These are phyloP conservation scores for Xanthia togata DNA, from an alignment of 2,888 invertebrate species.

Conservation along the genomic window DNA sequence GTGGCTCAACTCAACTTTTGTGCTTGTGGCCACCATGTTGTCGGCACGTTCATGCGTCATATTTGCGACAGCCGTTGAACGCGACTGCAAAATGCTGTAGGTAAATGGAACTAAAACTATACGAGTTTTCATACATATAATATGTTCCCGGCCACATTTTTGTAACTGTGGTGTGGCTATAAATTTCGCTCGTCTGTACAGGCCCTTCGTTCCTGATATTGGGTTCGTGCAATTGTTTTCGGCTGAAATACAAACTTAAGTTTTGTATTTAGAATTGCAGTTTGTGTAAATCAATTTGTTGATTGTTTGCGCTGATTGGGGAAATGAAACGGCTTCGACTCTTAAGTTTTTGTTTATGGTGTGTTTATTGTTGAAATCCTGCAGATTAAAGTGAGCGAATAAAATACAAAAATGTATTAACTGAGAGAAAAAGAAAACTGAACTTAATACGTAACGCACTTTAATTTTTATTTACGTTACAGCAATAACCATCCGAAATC, in stretches of 20 bases:
- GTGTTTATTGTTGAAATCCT: slow-evolving; percentile 27
- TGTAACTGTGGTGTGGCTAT: neutral
- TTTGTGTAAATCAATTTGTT: slow-evolving; percentile 64
- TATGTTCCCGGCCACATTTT: neutral
- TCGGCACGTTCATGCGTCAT: neutral
- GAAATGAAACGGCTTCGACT: slow-evolving; percentile 28
- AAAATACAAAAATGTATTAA: neutral
- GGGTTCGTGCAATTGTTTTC: slow-evolving; percentile 72
- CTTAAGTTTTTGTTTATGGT: slow-evolving; percentile 35
- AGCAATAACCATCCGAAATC: slow-evolving; percentile 71
- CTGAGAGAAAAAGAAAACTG: neutral
- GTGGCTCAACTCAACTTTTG: neutral
- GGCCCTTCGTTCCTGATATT: slow-evolving; percentile 70
- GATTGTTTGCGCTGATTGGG: slow-evolving; percentile 47
- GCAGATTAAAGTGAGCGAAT: neutral
- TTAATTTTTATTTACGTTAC: slow-evolving; percentile 63
- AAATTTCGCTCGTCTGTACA: neutral
- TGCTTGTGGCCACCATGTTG: neutral
- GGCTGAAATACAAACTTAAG: slow-evolving; percentile 55
- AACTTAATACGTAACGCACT: slow-evolving; percentile 37
- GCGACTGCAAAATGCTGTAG: neutral
- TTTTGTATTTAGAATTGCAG: slow-evolving; percentile 66
- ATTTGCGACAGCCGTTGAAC: neutral
- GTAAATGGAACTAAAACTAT: neutral
- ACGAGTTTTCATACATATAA: neutral